These are phyloP conservation scores for Nothobranchius furzeri DNA, from an alignment of 2,113 vertebrate genomes.

Conservation along the genomic window DNA sequence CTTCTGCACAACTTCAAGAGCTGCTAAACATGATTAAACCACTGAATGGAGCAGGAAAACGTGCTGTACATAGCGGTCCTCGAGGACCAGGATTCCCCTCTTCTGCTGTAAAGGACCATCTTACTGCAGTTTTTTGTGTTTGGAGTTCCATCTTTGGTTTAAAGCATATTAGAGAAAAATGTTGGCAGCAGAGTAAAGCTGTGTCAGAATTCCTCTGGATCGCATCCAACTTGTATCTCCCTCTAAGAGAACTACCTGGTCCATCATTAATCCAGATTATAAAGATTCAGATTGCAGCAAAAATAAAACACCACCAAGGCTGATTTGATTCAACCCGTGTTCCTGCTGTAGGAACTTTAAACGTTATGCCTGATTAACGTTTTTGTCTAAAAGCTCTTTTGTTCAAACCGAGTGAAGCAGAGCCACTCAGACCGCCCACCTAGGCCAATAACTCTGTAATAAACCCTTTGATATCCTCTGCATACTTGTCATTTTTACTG, in stretches of 20 bases:
- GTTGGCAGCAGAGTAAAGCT: not conserved
- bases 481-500: constrained; percentile 43
- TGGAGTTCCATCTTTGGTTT: not conserved
- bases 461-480: constrained; percentile 3
- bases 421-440: constrained; percentile 46
- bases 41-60: too few species aligned
- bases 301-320: constrained; percentile 24
- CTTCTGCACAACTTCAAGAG: too few species aligned
- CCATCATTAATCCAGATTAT: constrained; percentile 24
- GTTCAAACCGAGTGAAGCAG: constrained; percentile 51
- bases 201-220: constrained; percentile 4
- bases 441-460: not conserved
- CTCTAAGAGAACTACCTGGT: not conserved
- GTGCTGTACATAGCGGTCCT: too few species aligned
- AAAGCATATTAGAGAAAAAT: not conserved
- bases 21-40: too few species aligned
- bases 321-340: not conserved
- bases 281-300: constrained; percentile 1
- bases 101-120: too few species aligned
- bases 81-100: too few species aligned
- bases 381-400: constrained; percentile 26
- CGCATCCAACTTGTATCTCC: not conserved
- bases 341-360: constrained; percentile 7
- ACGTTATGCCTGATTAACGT: constrained; percentile 10
- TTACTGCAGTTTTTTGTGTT: not conserved